Conservation (phyloP, 2,113 vertebrate species). For the Motacilla tschutschensis region DNA sequence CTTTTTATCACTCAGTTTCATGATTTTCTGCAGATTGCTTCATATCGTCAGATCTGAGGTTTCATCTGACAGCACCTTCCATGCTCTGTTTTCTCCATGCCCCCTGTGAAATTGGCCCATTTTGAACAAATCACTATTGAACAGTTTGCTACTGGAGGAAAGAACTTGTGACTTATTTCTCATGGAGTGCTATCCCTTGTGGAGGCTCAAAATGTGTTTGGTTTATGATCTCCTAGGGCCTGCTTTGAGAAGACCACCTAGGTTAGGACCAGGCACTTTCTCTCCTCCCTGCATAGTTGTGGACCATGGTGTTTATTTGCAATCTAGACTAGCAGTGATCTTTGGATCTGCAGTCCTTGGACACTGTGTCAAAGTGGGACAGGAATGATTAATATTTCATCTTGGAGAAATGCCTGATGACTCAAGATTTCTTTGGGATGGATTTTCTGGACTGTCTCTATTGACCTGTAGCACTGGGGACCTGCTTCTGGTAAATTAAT, state of each 20-base stretch:
- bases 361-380: not conserved
- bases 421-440: not conserved
- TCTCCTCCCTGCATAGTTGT: not conserved
- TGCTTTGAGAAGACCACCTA: not conserved
- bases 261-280: not conserved
- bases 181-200: not conserved
- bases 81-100: not conserved
- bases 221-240: not conserved
- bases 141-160: not conserved
- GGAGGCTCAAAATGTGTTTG: not conserved
- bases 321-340: not conserved
- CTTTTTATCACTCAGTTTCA: not conserved
- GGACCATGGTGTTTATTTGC: not conserved
- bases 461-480: not conserved
- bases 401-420: not conserved
- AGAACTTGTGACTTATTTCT: not conserved
- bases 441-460: not conserved
- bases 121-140: not conserved
- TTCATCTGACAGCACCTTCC: not conserved
- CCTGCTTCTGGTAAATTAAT: not conserved
- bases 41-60: accelerated
- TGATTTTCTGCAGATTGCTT: not conserved
- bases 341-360: not conserved
- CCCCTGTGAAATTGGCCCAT: not conserved
- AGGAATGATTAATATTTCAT: accelerated